phyloP scores from a whole-genome alignment of 2,113 vertebrate species.

The Equus przewalskii region DNA sequence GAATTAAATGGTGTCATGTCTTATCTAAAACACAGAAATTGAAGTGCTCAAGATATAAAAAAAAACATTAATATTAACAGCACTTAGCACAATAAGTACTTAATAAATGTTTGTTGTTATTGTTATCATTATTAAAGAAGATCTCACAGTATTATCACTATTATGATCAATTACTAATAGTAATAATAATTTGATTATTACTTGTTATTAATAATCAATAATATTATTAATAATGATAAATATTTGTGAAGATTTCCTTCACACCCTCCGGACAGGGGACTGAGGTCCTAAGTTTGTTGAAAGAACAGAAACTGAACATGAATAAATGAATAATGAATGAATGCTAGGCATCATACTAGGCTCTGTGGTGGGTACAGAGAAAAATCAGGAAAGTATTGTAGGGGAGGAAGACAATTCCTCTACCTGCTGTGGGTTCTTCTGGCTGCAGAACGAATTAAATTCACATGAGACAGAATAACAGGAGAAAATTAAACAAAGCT shows the following conservation, averaged over 20 bases:
- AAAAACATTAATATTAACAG: not conserved
- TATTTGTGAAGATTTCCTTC: conserved; percentile 30
- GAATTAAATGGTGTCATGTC: not conserved
- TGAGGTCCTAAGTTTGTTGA: not conserved
- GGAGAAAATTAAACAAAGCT: too few relatives aligned
- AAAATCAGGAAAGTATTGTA: not conserved
- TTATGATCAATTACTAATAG: not conserved
- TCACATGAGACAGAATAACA: too few relatives aligned
- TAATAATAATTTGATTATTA: not conserved
- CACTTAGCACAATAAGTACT: not conserved
- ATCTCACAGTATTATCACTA: not conserved
- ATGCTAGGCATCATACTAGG: not conserved
- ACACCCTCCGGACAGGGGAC: not conserved
- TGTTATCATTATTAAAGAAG: not conserved
- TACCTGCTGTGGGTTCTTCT: too few relatives aligned
- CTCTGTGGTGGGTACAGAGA: not conserved
- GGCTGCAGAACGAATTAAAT: too few relatives aligned
- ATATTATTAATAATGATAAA: not conserved
- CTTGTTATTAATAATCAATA: not conserved
- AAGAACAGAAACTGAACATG: not conserved
- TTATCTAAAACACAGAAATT: conserved; percentile 2
- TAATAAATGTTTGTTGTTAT: not conserved
- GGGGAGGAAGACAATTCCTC: too few relatives aligned
- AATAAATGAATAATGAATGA: not conserved
- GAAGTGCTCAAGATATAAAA: not conserved